phyloP scores from a whole-genome alignment of 2,888 invertebrate species.

The Drosophila sordidula region DNA sequence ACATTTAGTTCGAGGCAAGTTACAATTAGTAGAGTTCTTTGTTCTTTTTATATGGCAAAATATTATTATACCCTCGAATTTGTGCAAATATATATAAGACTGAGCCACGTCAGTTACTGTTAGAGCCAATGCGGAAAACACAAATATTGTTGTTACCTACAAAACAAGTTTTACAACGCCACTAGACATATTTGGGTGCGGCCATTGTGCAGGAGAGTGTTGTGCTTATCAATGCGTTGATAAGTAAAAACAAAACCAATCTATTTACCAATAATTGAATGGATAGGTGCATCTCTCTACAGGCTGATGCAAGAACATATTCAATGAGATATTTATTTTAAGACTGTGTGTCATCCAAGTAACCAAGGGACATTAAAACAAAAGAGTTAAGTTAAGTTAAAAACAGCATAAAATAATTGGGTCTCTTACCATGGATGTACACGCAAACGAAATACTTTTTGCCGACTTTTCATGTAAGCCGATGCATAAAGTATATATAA shows the following conservation, averaged over 20 bases:
- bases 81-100: constrained; percentile 34
- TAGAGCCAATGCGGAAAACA: constrained; percentile 45
- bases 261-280: constrained; percentile 11
- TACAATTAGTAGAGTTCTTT: constrained; percentile 20
- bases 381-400: neutral
- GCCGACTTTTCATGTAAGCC: neutral
- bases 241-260: constrained; percentile 23
- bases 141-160: neutral
- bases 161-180: constrained; percentile 26
- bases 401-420: neutral
- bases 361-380: neutral
- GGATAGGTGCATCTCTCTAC: too few species aligned
- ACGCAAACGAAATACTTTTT: neutral
- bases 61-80: constrained; percentile 40
- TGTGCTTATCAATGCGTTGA: constrained; percentile 41
- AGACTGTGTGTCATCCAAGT: neutral
- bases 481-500: neutral
- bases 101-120: constrained; percentile 37
- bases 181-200: neutral
- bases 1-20: constrained; percentile 2
- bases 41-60: constrained; percentile 1
- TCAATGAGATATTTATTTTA: neutral
- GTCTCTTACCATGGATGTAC: neutral
- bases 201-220: constrained; percentile 7
- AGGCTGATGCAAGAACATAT: constrained; percentile 28